Evolutionary conservation across 2,888 invertebrate genomes (phyloP), one percentile per base, ranked within the genome.

Genomic region (Carpatolechia fugitivella): DNA sequence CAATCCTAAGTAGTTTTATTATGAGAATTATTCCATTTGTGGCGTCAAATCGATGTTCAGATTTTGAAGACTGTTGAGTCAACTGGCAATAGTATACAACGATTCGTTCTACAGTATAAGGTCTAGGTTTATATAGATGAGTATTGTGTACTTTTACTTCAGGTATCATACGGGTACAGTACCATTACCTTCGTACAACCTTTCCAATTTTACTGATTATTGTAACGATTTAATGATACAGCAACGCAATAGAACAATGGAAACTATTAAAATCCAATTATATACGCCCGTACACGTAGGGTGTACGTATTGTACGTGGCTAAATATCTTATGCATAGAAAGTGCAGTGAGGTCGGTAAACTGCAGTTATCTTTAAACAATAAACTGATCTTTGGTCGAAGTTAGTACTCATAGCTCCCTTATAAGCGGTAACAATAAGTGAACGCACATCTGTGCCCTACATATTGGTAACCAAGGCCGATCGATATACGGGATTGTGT

Each of bases 391-490:
- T 24, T 52, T 52, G 33, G 16, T 8, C 30, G 40, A 8, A 18
- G 16, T 16, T 38, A 40, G 40, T 41, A 41, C 30, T 1, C 16
- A 8, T 24, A 24, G 24, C 24, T 24, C 16, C 40, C 30, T 52
- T 41, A 16, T 30, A 52, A 52, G 41, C 13, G n/a, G 48, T 41
- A 54, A 46, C 40, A 47, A 55, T 46, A 46, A 52, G 64, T 44
- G 44, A 68, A 61, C 67, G 69, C 76, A 76, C 85, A 82, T 83
- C 80, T 81, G 85, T 72, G 82, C 61, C 80, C 82, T 72, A 83
- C 76, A 80, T 81, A 75, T 63, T 54, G 60, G 16, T 18, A 29
- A 29, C 62, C 78, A 80, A 82, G 81, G 81, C 72, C 78, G 68
- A 73, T 69, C 29, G n/a, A 44, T 29, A 20, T n/a, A 44, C 44